These are phyloP conservation scores for Sarcophilus harrisii DNA, from an alignment of 2,797 vertebrate species.

Conservation along the genomic window DNA sequence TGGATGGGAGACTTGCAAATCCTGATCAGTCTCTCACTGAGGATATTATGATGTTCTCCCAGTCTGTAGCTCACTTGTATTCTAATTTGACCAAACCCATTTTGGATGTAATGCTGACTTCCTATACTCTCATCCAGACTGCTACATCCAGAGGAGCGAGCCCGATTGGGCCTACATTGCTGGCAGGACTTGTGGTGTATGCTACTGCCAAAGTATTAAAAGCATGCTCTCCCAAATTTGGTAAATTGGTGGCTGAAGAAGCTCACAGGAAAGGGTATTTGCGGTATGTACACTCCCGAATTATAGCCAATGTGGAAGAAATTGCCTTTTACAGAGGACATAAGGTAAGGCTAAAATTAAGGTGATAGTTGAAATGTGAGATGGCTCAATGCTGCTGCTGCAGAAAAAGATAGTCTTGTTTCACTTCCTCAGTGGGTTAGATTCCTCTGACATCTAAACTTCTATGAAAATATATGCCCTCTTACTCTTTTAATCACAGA, in stretches of 20 bases:
- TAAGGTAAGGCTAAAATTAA: constrained; percentile 88
- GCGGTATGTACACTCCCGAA: constrained; percentile 96
- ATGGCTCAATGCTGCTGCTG: neutral
- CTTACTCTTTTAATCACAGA: constrained; percentile 30
- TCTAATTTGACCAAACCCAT: constrained; percentile 99
- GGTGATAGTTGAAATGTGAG: constrained; percentile 62
- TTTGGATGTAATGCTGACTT: constrained; percentile 95
- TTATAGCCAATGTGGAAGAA: constrained; percentile 98
- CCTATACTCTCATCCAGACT: constrained; percentile 96
- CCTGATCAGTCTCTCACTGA: constrained; percentile 98
- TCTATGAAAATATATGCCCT: constrained; percentile 59
- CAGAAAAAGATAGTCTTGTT: constrained; percentile 42
- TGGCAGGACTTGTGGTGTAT: constrained; percentile 96
- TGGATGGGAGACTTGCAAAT: constrained; percentile 96
- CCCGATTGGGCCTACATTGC: constrained; percentile 92
- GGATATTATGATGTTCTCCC: constrained; percentile 98
- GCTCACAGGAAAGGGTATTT: constrained; percentile 95
- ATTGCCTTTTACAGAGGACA: constrained; percentile 99
- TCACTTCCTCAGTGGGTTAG: constrained; percentile 10
- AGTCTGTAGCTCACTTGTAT: constrained; percentile 96
- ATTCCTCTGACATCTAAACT: constrained; percentile 67
- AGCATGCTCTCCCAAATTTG: constrained; percentile 96
- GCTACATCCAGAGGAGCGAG: constrained; percentile 94
- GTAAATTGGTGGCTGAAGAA: constrained; percentile 97
- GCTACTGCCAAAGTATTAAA: constrained; percentile 94